These are phyloP conservation scores for Caenorhabditis tropicalis DNA, from an alignment of 1,140 invertebrate species.

Conservation along the genomic window DNA sequence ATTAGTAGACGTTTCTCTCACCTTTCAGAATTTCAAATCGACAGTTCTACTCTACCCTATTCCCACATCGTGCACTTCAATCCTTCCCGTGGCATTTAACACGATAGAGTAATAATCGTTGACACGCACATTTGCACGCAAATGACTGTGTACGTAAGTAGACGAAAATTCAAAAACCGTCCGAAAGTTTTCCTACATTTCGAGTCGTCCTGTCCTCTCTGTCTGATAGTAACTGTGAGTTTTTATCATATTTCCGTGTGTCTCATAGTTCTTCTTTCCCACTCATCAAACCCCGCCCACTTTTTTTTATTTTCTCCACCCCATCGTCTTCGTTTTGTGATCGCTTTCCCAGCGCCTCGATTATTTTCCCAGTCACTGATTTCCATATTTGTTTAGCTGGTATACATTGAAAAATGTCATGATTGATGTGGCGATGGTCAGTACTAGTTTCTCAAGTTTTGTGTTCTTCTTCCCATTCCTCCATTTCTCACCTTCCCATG, in stretches of 20 bases:
- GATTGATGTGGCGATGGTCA: not conserved
- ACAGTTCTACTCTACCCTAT: too few relatives aligned
- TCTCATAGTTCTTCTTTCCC: not conserved
- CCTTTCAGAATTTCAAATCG: not conserved
- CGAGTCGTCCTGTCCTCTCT: not conserved
- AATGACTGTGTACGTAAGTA: not conserved
- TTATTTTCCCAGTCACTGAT: not conserved
- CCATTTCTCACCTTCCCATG: not conserved
- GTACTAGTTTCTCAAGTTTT: not conserved
- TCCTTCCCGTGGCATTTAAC: not conserved
- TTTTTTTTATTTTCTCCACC: not conserved
- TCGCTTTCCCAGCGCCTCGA: not conserved
- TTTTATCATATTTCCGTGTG: constrained; percentile 16
- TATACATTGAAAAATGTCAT: constrained; percentile 40
- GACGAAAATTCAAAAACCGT: not conserved
- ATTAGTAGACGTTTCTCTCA: not conserved
- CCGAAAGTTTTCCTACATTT: not conserved
- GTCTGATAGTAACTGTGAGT: constrained; percentile 22
- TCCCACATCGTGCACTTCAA: too few relatives aligned
- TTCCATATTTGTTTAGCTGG: constrained; percentile 40
- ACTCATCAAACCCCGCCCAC: not conserved
- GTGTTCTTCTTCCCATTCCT: not conserved
- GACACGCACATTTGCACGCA: not conserved
- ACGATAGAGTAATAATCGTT: not conserved
- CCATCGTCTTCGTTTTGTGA: not conserved